Conservation (phyloP, 2,797 vertebrate genomes). For the Lateolabrax maculatus region DNA sequence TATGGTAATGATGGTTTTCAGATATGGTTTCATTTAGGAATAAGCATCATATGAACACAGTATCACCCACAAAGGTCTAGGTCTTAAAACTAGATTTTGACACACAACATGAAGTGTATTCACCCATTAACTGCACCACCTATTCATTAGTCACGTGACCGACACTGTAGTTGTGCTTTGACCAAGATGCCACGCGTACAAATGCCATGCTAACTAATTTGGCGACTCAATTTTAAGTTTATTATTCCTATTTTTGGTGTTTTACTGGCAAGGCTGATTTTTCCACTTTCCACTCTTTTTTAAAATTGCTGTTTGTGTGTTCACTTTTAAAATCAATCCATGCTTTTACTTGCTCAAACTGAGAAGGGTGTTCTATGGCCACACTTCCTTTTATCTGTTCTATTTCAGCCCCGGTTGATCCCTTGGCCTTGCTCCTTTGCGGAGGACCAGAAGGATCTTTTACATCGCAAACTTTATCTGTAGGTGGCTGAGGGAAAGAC, state of each 20-base stretch:
- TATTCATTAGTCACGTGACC: not conserved
- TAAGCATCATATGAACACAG: not conserved
- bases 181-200: not conserved
- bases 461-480: not conserved
- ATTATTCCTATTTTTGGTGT: not conserved
- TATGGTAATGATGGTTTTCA: too few relatives aligned
- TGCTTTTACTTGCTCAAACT: conserved; percentile 3
- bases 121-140: not conserved
- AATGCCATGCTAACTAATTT: not conserved
- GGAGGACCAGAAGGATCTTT: not conserved
- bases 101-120: not conserved
- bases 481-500: not conserved
- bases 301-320: not conserved
- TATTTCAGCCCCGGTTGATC: not conserved
- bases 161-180: not conserved
- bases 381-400: not conserved
- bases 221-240: too few relatives aligned
- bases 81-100: too few relatives aligned
- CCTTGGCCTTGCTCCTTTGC: not conserved
- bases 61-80: not conserved
- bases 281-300: not conserved
- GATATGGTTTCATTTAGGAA: too few relatives aligned
- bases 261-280: not conserved
- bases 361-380: not conserved
- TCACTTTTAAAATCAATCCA: not conserved